Evolutionary conservation across 2,797 vertebrate species (phyloP), one percentile per base, ranked within the genome.

Genomic region (Amblyopsis hoosieri): DNA sequence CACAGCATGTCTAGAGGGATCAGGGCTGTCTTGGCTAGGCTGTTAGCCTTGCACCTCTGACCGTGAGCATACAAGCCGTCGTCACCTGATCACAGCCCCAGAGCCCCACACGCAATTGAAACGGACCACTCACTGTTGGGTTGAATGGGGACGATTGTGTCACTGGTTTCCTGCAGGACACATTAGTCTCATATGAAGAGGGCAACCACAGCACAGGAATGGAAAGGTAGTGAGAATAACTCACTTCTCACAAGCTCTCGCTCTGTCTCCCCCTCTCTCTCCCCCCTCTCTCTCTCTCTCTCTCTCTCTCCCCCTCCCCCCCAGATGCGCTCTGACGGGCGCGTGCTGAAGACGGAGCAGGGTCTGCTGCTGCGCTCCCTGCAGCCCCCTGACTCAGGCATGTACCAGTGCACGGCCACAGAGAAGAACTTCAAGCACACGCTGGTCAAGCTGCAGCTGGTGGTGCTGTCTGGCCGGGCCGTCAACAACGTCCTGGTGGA

Each of bases 381-480:
- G 61, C 97, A 97, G 88, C 87, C 92, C 1, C 73, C 92, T 0
- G 97, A 99, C 73, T 93, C 94, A 0, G 97, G 97, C 69, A 91
- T 95, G 82, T 99, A 98, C 87, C 93, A 96, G 71, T 99, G 97
- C 85, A 95, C 95, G 0, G 95, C 95, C 89, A 98, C 96, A 0
- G 97, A 99, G 90, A 99, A 99, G 91, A 98, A 95, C 93, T 99
- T 99, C 91, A 98, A 98, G 75, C 96, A 99, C 78, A 90, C 94
- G 0, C 89, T 99, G 79, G 93, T 95, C 29, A 95, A 95, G 81
- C 93, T 97, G 81, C 95, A 96, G 88, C 87, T 99, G 75, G 93
- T 95, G 0, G 94, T 99, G 5, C 89, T 99, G 82, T 94, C 94
- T 23, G 84, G 87, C 66, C 94, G 95, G 0, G 95, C 96, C 0